Conservation (phyloP, 2,797 vertebrate genomes). For the Fistularia commersonii region DNA sequence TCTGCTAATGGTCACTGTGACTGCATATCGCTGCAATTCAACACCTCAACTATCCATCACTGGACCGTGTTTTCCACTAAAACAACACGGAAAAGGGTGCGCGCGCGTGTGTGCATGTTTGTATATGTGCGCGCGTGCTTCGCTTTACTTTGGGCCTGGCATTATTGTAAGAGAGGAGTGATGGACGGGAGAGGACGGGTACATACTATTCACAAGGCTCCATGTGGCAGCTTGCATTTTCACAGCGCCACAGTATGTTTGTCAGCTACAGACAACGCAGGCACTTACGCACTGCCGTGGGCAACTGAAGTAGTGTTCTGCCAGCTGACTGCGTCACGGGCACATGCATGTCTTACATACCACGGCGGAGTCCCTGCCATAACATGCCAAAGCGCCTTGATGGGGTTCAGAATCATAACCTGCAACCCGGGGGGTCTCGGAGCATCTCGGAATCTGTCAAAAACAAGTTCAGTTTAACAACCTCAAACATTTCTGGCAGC, state of each 20-base stretch:
- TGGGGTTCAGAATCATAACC: too few species aligned
- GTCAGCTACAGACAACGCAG: conserved; percentile 64
- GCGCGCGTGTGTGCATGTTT: conserved; percentile 6
- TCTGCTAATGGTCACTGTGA: conserved; percentile 74
- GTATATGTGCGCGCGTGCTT: background rate
- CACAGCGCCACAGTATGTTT: conserved; percentile 67
- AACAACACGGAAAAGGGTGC: conserved; percentile 50
- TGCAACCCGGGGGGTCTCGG: too few species aligned
- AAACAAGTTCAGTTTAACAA: too few species aligned
- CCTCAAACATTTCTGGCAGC: too few species aligned
- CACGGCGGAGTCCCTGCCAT: conserved; percentile 53
- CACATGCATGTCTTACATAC: conserved; percentile 60
- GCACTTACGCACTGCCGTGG: conserved; percentile 70
- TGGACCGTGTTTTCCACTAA: conserved; percentile 61
- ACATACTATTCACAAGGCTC: conserved; percentile 57
- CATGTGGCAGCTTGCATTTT: conserved; percentile 62
- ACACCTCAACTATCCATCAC: conserved; percentile 65
- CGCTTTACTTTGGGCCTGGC: too few species aligned
- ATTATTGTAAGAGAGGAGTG: conserved; percentile 55
- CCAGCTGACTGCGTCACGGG: conserved; percentile 68
- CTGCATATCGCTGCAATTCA: conserved; percentile 66
- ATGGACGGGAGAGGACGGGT: conserved; percentile 57
- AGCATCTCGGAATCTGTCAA: too few species aligned
- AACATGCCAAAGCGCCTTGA: conserved; percentile 38
- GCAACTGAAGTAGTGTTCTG: conserved; percentile 58